Evolutionary conservation across 2,888 invertebrate species (phyloP).

Genomic region (Cephus nigrinus): DNA sequence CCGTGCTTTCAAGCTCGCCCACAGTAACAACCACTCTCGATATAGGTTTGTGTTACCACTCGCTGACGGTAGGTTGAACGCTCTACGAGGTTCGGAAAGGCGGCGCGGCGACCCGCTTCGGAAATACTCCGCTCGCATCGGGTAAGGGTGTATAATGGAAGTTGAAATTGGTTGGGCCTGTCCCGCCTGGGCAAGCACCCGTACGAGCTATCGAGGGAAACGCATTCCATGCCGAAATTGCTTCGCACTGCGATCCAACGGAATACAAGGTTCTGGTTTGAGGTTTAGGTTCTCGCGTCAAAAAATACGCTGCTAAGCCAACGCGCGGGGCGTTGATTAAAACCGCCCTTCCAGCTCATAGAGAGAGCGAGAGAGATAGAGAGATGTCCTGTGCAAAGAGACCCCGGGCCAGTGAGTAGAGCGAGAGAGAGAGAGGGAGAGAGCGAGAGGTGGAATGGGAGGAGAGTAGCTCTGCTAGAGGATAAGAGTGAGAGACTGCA

Average conservation of each 20-base stretch:
- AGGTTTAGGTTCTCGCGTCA: constrained; percentile 56
- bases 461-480: constrained; percentile 27
- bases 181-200: constrained; percentile 60
- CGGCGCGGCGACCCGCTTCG: constrained; percentile 37
- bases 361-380: constrained; percentile 28
- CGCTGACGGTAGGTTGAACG: constrained; percentile 14
- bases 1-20: too few species aligned
- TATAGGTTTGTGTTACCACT: too few species aligned
- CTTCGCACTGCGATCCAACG: constrained; percentile 58
- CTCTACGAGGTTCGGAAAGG: constrained; percentile 20
- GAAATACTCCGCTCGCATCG: constrained; percentile 51
- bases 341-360: constrained; percentile 54
- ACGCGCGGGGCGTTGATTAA: constrained; percentile 62
- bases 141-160: constrained; percentile 64
- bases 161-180: constrained; percentile 66
- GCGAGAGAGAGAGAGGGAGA: constrained; percentile 26
- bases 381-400: too few species aligned
- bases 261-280: constrained; percentile 47
- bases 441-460: not conserved
- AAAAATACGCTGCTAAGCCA: constrained; percentile 51
- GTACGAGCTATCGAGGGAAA: constrained; percentile 61
- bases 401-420: constrained; percentile 30
- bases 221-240: constrained; percentile 65
- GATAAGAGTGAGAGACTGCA: constrained; percentile 3
- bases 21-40: too few species aligned